phyloP scores from a whole-genome alignment of 2,113 vertebrate genomes.

The Recurvirostra avosetta region DNA sequence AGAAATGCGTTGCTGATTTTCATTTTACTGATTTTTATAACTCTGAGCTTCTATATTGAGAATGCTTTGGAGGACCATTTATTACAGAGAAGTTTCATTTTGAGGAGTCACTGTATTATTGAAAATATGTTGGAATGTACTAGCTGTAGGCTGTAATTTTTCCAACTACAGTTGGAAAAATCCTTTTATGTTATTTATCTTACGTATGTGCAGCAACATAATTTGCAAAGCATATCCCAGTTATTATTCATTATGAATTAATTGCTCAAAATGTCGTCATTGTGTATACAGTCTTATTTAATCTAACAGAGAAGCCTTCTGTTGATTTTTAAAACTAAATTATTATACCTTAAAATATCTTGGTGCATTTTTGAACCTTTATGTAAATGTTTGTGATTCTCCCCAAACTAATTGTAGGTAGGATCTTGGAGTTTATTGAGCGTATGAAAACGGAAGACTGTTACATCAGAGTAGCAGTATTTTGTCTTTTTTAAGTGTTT shows the following conservation, averaged over 20 bases:
- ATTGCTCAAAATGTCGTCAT: background rate
- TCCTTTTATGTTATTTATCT: background rate
- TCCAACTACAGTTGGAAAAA: background rate
- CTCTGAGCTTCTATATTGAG: background rate
- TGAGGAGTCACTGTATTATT: background rate
- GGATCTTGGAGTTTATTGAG: background rate
- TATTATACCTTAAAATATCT: background rate
- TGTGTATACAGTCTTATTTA: background rate
- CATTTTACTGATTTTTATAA: background rate
- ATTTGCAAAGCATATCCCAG: background rate
- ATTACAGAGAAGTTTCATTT: background rate
- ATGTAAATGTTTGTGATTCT: background rate
- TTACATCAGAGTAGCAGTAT: background rate
- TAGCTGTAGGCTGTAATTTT: background rate
- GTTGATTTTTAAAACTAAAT: background rate
- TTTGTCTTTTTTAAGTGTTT: background rate
- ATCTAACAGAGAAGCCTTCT: background rate
- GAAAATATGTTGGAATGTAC: background rate
- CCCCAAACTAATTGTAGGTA: background rate
- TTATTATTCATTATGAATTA: background rate
- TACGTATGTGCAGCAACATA: background rate
- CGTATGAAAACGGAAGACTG: background rate
- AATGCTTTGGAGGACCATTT: background rate
- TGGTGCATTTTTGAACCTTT: background rate
- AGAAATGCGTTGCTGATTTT: background rate